phyloP scores from a whole-genome alignment of 2,113 vertebrate species.

The Hylia prasina region DNA sequence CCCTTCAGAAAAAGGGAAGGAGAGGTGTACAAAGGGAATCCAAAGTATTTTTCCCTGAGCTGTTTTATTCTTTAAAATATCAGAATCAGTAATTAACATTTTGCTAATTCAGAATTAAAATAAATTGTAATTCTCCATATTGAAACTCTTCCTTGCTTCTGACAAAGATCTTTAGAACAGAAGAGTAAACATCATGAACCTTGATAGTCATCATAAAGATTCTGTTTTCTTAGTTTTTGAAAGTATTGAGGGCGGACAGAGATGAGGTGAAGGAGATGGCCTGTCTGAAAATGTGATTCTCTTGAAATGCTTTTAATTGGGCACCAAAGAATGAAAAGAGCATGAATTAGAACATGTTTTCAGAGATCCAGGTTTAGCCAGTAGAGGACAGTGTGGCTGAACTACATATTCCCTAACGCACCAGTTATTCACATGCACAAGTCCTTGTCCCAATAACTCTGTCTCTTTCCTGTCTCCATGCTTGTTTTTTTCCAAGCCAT shows the following conservation, averaged over 20 bases:
- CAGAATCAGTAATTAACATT: not conserved
- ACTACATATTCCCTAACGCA: not conserved
- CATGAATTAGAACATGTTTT: not conserved
- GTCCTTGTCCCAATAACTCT: not conserved
- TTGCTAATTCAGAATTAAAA: not conserved
- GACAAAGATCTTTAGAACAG: not conserved
- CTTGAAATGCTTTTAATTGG: not conserved
- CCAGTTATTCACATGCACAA: not conserved
- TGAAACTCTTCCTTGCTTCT: not conserved
- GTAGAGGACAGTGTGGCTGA: slow-evolving; percentile 7
- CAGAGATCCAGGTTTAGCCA: not conserved
- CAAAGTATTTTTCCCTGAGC: not conserved
- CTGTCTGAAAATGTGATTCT: not conserved
- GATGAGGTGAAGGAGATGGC: not conserved
- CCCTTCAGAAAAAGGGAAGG: not conserved
- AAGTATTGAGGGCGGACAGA: not conserved
- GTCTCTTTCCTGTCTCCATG: not conserved
- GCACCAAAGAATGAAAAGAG: not conserved
- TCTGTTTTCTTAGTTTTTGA: not conserved
- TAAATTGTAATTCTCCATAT: not conserved
- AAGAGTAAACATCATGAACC: not conserved
- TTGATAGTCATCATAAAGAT: not conserved
- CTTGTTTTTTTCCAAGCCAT: not conserved
- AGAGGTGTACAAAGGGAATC: not conserved
- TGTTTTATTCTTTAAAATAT: not conserved